A percentile compares a stretch with the other conserved stretches of the same genome.
Conservation (phyloP, 2,113 vertebrate genomes). For the Xiphorhynchus elegans region DNA sequence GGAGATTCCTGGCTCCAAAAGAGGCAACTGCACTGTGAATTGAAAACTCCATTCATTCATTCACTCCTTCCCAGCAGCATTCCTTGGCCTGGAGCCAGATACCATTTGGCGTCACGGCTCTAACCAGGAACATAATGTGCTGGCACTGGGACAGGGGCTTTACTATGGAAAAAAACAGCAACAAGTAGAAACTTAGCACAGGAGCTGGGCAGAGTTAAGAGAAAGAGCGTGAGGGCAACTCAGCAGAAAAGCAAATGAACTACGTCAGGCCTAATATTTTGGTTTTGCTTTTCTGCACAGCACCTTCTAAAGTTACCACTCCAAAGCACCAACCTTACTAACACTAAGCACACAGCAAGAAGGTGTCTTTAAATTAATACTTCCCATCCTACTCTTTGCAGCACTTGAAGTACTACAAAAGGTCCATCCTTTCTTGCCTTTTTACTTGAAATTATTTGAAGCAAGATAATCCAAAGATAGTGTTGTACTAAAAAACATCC, state of each 20-base stretch:
- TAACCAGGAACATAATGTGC: constrained; percentile 81
- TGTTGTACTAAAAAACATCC: not conserved
- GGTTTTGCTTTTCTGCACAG: not conserved
- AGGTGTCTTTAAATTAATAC: not conserved
- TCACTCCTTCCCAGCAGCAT: constrained; percentile 64
- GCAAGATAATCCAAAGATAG: not conserved
- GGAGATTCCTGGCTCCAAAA: not conserved
- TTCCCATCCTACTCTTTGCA: not conserved
- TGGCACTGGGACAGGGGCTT: constrained; percentile 64
- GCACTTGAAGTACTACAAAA: not conserved
- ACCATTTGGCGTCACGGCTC: constrained; percentile 75
- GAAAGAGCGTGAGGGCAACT: not conserved
- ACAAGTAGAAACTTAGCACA: constrained; percentile 25
- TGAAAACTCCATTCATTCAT: constrained; percentile 43
- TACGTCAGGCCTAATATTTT: not conserved
- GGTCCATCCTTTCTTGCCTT: not conserved
- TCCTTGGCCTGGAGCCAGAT: constrained; percentile 73
- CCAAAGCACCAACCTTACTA: not conserved
- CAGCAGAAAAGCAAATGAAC: not conserved
- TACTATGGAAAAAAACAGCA: constrained; percentile 32
- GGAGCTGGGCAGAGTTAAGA: not conserved
- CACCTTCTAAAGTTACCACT: not conserved
- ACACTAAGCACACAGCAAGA: not conserved
- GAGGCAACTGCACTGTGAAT: constrained; percentile 5
- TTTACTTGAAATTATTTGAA: not conserved